A percentile compares a stretch with the other conserved stretches of the same genome.
Evolutionary conservation across 2,888 invertebrate genomes (phyloP).

Genomic region (Yponomeuta malinellus): DNA sequence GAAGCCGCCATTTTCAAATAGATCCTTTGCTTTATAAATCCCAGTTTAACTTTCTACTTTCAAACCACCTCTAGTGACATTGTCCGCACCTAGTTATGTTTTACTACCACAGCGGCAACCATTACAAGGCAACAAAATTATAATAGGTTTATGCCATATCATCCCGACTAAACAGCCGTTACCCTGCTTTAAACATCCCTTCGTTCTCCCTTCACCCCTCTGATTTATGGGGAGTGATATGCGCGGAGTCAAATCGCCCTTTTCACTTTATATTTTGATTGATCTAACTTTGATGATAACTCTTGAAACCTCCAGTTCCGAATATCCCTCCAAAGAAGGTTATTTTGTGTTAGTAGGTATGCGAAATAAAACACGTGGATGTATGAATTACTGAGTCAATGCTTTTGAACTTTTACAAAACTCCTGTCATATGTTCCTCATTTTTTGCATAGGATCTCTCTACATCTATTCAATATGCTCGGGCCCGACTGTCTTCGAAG

Average conservation of each 20-base stretch:
- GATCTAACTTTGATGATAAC: conserved; percentile 24
- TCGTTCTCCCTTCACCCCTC: conserved; percentile 26
- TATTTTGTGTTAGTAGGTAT: background rate
- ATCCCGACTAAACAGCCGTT: conserved; percentile 32
- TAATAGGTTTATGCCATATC: conserved; percentile 27
- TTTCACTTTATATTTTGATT: conserved; percentile 22
- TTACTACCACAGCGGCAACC: background rate
- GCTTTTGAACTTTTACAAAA: background rate
- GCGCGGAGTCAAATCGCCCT: conserved; percentile 30
- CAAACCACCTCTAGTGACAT: background rate
- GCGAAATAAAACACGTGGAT: background rate
- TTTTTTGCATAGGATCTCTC: background rate
- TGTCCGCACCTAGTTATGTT: background rate
- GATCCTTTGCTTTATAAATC: too few species aligned
- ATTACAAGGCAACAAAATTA: background rate
- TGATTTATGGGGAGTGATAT: conserved; percentile 36
- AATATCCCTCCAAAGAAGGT: background rate
- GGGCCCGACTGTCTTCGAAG: background rate
- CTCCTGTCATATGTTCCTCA: background rate
- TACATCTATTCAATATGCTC: background rate
- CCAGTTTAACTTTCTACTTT: background rate
- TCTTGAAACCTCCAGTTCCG: conserved; percentile 17
- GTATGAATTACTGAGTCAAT: background rate
- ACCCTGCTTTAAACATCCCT: conserved; percentile 32
- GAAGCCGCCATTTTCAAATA: too few species aligned